Base-by-base conservation (phyloP, 2,797 vertebrate genomes). In the Aulostomus chinensis region DNA sequence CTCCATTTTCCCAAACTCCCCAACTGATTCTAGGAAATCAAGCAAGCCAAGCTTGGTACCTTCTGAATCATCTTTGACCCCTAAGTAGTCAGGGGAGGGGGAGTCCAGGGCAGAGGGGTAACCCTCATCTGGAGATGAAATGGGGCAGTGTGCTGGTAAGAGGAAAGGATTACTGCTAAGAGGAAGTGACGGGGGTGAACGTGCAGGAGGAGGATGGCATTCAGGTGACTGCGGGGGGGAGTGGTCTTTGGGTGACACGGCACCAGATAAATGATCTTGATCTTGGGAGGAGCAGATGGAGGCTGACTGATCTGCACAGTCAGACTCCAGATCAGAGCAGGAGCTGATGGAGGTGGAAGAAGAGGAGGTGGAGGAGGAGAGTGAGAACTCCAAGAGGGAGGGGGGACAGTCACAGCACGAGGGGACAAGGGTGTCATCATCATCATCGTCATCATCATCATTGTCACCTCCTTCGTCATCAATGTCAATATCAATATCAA, bases 321-420 rank as follows among this genome's bases (percentile, higher is more conserved):
- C 95, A 1, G 93, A 91, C 73, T 96, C 96, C 72, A 98, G 89
- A 80, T 98, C 95, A 0, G 94, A 99, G 80, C 94, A 98, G 82
- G 94, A 96, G 77, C 95, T 96, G 73, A 96, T 94, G 40, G 96
- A 96, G 35, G 95, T 97, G 50, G 93, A 94, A 5, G 93, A 94
- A 6, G 93, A 93, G 9, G 93, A 95, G 49, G 89, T 90, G 37
- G 89, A 94, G 14, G 89, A 91, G 12, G 91, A 76, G 31, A 93
- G 90, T 0, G 90, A 92, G 47, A 91, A 90, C 53, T 92, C 90
- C 60, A 92, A 57, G 46, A 92, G 86, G 25, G 92, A 93, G 10
- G 89, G 83, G 7, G 90, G 89, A 3, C 90, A 89, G 68, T 91
- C 90, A 16, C 86, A 89, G 60, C 87, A 90, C 0, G 91, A 91